Evolutionary conservation across 2,888 invertebrate genomes (phyloP), one percentile per base, ranked within the genome.

Genomic region (Tetrapedia diversipes): DNA sequence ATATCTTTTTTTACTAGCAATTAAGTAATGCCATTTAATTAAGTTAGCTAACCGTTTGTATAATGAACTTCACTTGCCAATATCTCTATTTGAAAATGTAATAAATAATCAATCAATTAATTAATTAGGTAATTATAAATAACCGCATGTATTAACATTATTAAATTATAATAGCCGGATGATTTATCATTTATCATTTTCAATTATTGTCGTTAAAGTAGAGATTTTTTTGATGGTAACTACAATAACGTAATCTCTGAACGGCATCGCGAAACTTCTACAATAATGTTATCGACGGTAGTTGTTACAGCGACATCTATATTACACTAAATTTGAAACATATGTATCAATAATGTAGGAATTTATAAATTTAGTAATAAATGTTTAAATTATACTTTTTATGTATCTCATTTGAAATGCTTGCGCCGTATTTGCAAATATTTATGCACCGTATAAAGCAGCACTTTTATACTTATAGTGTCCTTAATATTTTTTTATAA

Each of bases 361-460:
- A 37, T 37, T 10, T 37, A 37, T 10, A 10, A 37, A 37, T 37
- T 11, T 37, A 1, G 14, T 1, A 37, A 37, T 10, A 14, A n/a
- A n/a, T n/a, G 11, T 32, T n/a, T 16, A 53, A 37, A 1, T 37
- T 37, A 14, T 11, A 4, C 16, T 7, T 1, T 8, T 29, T 32
- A 22, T 34, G 11, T 4, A 0, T n/a, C 14, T 4, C 10, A 2
- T 16, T 22, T 29, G 0, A 19, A 43, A n/a, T 24, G 4, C 19
- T 63, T 60, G 34, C 54, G 43, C 49, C 34, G 32, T 7, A 41
- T 22, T 32, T 11, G 1, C 77, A 10, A 49, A 74, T 74, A 66
- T 72, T 65, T 16, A 72, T 73, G 2, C 47, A 24, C 7, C 11
- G 4, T n/a, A 57, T 27, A 16, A 39, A 39, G 7, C 16, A 16